Evolutionary conservation across 2,113 vertebrate species (phyloP), one percentile per base, ranked within the genome.

Genomic region (Myrmecophaga tridactyla): DNA sequence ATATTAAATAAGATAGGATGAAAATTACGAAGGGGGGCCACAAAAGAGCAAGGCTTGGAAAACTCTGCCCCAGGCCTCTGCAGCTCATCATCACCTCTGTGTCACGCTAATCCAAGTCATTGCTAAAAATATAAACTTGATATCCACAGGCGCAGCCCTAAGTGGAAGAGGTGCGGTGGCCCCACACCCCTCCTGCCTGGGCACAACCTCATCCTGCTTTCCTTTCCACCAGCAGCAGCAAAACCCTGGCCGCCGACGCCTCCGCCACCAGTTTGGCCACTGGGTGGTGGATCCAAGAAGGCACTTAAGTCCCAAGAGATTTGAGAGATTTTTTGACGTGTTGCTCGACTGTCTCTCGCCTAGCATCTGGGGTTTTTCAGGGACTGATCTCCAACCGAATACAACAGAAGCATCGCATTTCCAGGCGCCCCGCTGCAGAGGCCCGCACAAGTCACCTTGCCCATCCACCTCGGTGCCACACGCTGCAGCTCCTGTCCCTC

Each of bases 111-210:
- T 96, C 82, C 41, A 85, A 81, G 85, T 81, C 92, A 53, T 29
- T 41, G 85, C 85, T 94, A 97, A 96, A 94, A 96, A 88, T 92
- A 87, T 15, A 75, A 87, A 56, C 77, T 34, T 87, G 77, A 58
- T 88, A 67, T 36, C 86, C 60, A 73, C 78, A 75, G 72, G 25
- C 95, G 73, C 53, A 85, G 53, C 91, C 83, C 85, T 85, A 62
- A 91, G 87, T 51, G 82, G 86, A 94, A 8, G 29, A 90, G 67
- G 34, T 43, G 17, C 4, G 60, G 34, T 7, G 21, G 39, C 23
- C 1, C 39, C 25, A 27, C 4, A 39, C 51, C 23, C 12, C 7
- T 34, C 25, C 17, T 25, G 4, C 29, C 8, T 3, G 9, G 27
- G 21, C 6, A 2, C 1, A 2, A 48, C 34, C 75, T 6, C 1